Evolutionary conservation across 2,797 vertebrate genomes (phyloP).

Genomic region (Neoniphon sammara): DNA sequence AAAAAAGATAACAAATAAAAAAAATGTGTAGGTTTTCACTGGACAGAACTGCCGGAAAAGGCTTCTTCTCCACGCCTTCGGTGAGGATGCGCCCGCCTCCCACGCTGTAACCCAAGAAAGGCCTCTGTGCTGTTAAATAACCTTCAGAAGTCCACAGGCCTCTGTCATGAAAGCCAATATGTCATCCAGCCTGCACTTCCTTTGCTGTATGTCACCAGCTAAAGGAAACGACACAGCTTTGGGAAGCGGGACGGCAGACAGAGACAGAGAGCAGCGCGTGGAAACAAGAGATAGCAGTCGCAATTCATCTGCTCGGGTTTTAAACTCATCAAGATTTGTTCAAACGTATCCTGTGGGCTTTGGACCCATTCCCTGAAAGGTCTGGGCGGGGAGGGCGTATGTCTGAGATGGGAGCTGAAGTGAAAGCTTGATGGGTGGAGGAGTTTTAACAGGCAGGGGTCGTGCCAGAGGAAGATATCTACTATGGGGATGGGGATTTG

Average conservation of each 20-base stretch:
- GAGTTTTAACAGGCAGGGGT: conserved; percentile 8
- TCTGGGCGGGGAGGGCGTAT: conserved; percentile 30
- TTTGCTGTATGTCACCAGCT: conserved; percentile 49
- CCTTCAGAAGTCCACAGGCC: conserved; percentile 56
- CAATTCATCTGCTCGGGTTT: conserved; percentile 40
- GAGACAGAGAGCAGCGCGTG: conserved; percentile 17
- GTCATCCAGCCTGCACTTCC: conserved; percentile 56
- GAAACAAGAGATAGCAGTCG: conserved; percentile 16
- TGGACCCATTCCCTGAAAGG: conserved; percentile 40
- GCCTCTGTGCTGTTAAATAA: conserved; percentile 55
- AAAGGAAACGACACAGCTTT: conserved; percentile 34
- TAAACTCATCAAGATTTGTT: conserved; percentile 51
- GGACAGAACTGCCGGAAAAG: conserved; percentile 19
- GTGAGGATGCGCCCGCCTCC: conserved; percentile 48
- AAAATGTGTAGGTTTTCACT: conserved; percentile 28
- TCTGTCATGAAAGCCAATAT: conserved; percentile 64
- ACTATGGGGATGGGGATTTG: not conserved
- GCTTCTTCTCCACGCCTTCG: conserved; percentile 42
- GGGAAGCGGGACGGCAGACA: conserved; percentile 12
- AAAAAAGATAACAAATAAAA: conserved; percentile 4
- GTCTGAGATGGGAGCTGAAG: conserved; percentile 49
- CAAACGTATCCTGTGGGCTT: conserved; percentile 37
- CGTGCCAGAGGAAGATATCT: conserved; percentile 20
- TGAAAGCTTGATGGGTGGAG: conserved; percentile 25
- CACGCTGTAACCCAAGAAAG: conserved; percentile 61